Conservation (phyloP, 2,797 vertebrate species). For the Micropoecilia bifurca region DNA sequence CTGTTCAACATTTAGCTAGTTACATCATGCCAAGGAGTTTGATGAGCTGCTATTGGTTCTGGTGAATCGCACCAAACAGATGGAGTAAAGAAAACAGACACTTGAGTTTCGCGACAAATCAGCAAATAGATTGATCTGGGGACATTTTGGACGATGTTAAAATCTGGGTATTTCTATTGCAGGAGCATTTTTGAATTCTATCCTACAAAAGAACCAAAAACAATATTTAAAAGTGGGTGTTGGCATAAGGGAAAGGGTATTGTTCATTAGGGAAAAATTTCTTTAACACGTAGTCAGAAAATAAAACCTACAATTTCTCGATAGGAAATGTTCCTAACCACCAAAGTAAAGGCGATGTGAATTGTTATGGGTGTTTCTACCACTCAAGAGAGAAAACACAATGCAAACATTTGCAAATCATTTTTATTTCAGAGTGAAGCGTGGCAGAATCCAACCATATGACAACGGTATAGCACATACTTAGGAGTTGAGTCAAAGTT, state of each 20-base stretch:
- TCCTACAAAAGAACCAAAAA: not conserved
- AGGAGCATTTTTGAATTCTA: not conserved
- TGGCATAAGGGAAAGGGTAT: too few species aligned
- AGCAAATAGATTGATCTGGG: not conserved
- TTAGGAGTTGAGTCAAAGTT: not conserved
- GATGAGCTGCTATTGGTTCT: not conserved
- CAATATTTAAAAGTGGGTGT: not conserved
- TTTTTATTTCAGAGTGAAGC: conserved; percentile 1
- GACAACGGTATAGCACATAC: not conserved
- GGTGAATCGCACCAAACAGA: not conserved
- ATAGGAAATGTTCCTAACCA: not conserved
- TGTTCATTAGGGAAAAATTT: not conserved
- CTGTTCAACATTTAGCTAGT: not conserved
- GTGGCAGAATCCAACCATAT: not conserved
- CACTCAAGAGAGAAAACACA: not conserved
- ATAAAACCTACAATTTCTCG: not conserved
- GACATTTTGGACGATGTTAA: not conserved
- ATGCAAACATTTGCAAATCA: not conserved
- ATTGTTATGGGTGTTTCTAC: not conserved
- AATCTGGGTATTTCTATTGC: not conserved
- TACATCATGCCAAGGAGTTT: not conserved
- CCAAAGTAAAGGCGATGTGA: not conserved
- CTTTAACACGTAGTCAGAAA: not conserved
- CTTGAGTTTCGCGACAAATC: not conserved
- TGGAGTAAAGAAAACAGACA: not conserved